A percentile compares a stretch with the other conserved stretches of the same genome.
Evolutionary conservation across 30 jellyfish, hydroid and myxozoan genomes (phyloP).

Genomic region (Cassiopea xamachana): DNA sequence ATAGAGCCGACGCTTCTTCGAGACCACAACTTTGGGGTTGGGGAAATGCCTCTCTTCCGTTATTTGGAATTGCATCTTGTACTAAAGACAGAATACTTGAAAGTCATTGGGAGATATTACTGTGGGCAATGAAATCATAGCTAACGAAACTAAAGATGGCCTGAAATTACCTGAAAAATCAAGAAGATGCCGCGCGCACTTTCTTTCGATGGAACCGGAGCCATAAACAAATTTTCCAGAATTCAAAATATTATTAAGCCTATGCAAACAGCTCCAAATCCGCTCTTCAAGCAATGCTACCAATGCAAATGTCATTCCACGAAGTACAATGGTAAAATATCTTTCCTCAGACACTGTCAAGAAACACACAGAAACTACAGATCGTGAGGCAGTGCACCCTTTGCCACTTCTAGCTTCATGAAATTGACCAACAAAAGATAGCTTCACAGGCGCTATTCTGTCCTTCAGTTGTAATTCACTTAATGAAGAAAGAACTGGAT

Average conservation of each 20-base stretch:
- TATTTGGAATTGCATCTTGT: too few relatives aligned
- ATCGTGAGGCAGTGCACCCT: not conserved
- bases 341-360: not conserved
- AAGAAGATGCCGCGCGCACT: conserved; percentile 21
- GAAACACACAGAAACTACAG: conserved; percentile 21
- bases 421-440: not conserved
- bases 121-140: not conserved
- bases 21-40: too few relatives aligned
- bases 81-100: too few relatives aligned
- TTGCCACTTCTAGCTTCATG: not conserved
- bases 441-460: conserved; percentile 22
- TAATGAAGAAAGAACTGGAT: conserved; percentile 37
- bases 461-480: conserved; percentile 15
- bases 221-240: conserved; percentile 25
- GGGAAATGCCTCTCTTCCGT: too few relatives aligned
- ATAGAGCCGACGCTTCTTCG: too few relatives aligned
- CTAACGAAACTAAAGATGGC: not conserved
- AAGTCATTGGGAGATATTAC: not conserved
- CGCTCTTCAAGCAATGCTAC: conserved; percentile 32
- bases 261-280: conserved; percentile 22
- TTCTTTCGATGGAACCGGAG: conserved; percentile 28
- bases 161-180: conserved; percentile 14
- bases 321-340: conserved; percentile 18
- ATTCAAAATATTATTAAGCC: conserved; percentile 31
- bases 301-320: conserved; percentile 35